Base-by-base conservation (phyloP, 2,113 vertebrate genomes). In the Thryonomys swinderianus region DNA sequence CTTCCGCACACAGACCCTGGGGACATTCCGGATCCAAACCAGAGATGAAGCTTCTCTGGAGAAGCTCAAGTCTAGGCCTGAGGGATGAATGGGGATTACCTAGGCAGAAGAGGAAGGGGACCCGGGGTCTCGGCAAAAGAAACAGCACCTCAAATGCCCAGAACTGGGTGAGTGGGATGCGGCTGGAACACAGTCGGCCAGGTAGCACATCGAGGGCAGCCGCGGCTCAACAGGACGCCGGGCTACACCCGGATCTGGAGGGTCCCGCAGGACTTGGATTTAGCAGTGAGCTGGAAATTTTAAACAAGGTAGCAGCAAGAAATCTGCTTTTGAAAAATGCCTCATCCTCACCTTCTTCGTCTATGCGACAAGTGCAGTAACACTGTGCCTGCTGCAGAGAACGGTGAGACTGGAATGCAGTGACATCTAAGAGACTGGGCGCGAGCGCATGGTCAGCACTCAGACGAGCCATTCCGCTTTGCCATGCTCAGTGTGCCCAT, bases 381-480 rank as follows among this genome's bases (percentile, higher is more conserved):
- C 5, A 30, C 62, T 76, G 14, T 14, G 48, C 4, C 21, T 2
- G 8, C 45, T 86, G 87, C 64, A n/a, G 20, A 87, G 64, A 34
- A 62, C 13, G 5, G 9, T 30, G 37, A 40, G 57, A 10, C 37
- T 10, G n/a, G 88, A 42, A 20, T 40, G 27, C 30, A 21, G n/a
- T 7, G 1, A 23, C 32, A 8, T 27, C 1, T 2, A 2, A 5
- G 25, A 34, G n/a, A 48, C n/a, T 14, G 0, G 51, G 62, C 1
- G 13, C 74, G 0, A 11, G 51, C 32, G 5, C 30, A 21, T 5
- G 0, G 3, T 5, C 3, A 13, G 7, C 53, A 11, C 53, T 16
- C 21, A 14, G 6, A 59, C 74, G 18, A 27, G 34, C 4, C 51
- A 25, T 67, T 67, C 48, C 48, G 23, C 48, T 61, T 55, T 40